phyloP scores from a whole-genome alignment of 2,888 invertebrate genomes.

The Tenthredo scrophulariae region DNA sequence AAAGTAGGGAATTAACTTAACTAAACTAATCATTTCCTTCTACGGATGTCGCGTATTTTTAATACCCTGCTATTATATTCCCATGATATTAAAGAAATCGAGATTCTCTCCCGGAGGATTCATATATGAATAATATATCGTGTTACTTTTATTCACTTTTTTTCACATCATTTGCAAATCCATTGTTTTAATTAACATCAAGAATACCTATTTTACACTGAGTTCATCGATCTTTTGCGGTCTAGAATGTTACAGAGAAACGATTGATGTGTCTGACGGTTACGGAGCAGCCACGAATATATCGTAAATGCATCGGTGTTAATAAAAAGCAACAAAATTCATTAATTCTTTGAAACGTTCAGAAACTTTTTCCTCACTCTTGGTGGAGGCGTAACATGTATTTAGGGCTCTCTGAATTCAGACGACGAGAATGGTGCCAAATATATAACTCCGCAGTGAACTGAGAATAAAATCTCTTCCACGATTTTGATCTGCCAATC shows the following conservation, averaged over 20 bases:
- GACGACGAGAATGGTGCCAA: not conserved
- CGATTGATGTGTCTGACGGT: not conserved
- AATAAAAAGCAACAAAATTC: not conserved
- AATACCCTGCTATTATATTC: not conserved
- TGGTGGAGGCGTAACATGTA: not conserved
- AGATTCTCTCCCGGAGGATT: not conserved
- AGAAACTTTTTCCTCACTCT: not conserved
- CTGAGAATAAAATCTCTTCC: constrained; percentile 13
- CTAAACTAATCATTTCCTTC: constrained; percentile 41
- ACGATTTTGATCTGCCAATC: not conserved
- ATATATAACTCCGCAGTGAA: not conserved
- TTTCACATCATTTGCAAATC: not conserved
- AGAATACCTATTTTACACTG: not conserved
- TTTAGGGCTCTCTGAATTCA: not conserved
- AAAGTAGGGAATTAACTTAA: constrained; percentile 43
- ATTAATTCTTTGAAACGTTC: not conserved
- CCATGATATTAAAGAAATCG: not conserved
- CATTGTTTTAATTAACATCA: not conserved
- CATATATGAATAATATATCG: not conserved
- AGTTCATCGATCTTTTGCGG: not conserved
- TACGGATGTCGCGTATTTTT: constrained; percentile 43
- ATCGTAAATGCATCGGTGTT: not conserved
- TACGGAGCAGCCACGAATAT: not conserved
- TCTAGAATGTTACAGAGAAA: not conserved
- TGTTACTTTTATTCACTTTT: not conserved